Evolutionary conservation across 2,113 vertebrate species (phyloP).

Genomic region (Lynx canadensis): DNA sequence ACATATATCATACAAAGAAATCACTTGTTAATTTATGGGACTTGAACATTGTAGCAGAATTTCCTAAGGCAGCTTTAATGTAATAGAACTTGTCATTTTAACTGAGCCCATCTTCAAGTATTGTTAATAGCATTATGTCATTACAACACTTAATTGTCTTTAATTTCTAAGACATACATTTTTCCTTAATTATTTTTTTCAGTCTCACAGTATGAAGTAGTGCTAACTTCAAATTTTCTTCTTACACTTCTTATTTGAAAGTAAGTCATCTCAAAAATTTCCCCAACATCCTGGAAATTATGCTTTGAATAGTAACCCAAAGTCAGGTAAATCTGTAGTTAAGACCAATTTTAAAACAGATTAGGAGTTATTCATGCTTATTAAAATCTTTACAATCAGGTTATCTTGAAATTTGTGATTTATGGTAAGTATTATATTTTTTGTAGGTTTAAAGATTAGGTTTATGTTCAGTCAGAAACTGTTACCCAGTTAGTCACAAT

Average conservation of each 20-base stretch:
- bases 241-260: slow-evolving; percentile 25
- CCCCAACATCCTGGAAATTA: neutral
- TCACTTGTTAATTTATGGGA: slow-evolving; percentile 49
- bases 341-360: slow-evolving; percentile 13
- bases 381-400: slow-evolving; percentile 28
- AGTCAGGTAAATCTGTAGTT: neutral
- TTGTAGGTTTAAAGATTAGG: slow-evolving; percentile 45
- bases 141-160: neutral
- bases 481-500: neutral
- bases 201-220: neutral
- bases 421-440: neutral
- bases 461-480: slow-evolving; percentile 28
- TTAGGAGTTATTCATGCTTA: neutral
- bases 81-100: neutral
- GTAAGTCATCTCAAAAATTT: slow-evolving; percentile 28
- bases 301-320: slow-evolving; percentile 16
- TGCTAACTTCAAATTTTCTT: slow-evolving; percentile 38
- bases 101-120: neutral
- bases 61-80: slow-evolving; percentile 39
- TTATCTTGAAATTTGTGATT: slow-evolving; percentile 37
- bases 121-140: neutral
- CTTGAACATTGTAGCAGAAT: slow-evolving; percentile 34
- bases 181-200: neutral
- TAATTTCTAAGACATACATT: neutral
- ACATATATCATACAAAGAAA: slow-evolving; percentile 13